Percentiles rank a stretch among this genome's conserved stretches.
Conservation (phyloP, 2,113 vertebrate genomes). For the Ammodytes dubius region DNA sequence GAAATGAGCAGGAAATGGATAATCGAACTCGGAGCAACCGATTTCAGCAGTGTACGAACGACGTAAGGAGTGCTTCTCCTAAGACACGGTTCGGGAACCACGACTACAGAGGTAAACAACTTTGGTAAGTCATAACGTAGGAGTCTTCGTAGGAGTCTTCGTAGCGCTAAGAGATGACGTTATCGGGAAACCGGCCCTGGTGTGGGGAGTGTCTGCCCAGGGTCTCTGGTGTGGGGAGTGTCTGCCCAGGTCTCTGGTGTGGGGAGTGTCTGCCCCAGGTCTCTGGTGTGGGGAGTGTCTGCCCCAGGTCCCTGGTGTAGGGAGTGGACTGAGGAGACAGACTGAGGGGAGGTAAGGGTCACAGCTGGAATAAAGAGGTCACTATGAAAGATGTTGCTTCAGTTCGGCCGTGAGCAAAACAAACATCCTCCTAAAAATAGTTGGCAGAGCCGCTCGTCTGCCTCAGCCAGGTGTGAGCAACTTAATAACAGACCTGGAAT, state of each 20-base stretch:
- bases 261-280: constrained; percentile 34
- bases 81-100: too few species aligned
- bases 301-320: constrained; percentile 14
- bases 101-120: too few species aligned
- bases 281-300: constrained; percentile 36
- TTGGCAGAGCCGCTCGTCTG: constrained; percentile 47
- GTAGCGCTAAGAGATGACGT: too few species aligned
- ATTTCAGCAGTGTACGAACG: too few species aligned
- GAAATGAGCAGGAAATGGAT: too few species aligned
- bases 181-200: too few species aligned
- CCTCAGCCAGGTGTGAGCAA: constrained; percentile 69
- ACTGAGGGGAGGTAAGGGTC: constrained; percentile 66
- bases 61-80: too few species aligned
- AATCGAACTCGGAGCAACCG: too few species aligned
- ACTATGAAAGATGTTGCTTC: constrained; percentile 76
- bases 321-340: constrained; percentile 58
- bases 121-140: too few species aligned
- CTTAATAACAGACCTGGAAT: constrained; percentile 32
- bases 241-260: too few species aligned
- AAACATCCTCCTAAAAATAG: constrained; percentile 80
- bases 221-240: too few species aligned
- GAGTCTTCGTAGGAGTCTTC: too few species aligned
- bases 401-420: constrained; percentile 52
- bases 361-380: constrained; percentile 80
- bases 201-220: constrained; percentile 29